Base-by-base conservation (phyloP, 2,888 invertebrate species). In the Aethes cnicana region DNA sequence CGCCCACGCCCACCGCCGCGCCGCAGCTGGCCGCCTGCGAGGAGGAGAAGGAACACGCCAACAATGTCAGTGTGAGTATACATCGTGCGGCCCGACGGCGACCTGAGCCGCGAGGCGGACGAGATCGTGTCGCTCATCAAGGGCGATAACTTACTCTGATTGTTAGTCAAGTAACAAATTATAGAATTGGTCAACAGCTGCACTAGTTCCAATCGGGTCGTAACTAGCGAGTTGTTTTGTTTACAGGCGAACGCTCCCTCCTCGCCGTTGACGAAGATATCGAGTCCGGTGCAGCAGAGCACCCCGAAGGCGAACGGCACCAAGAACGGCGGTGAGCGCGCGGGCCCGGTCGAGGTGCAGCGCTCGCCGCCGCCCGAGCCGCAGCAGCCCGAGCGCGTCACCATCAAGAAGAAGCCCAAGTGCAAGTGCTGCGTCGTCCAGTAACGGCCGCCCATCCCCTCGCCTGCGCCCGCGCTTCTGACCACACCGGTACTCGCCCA, bases 391-490 rank as follows among this genome's bases (percentile, higher is more conserved):
- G 97, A 97, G 84, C 96, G 95, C 84, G 96, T 97, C 75, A 95
- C 95, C 78, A 93, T 97, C 79, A 97, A 97, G 92, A 97, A 97
- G 92, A 97, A 97, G 91, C 96, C 95, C 87, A 97, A 96, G 91
- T 97, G 97, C 93, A 95, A 96, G 85, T 97, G 97, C 92, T 97
- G 97, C 92, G 95, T 95, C 81, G 92, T 97, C 82, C 96, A 97
- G 93, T 97, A 96, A 92, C 35, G 41, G 43, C 25, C 44, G 35
- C 4, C 0, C 32, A 16, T 11, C 39, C 16, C 47, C 49, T 16
- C 26, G 48, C 12, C 46, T 42, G 9, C 48, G n/a, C 25, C 41
- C 32, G 39, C 41, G 36, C 41, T 28, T 32, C n/a, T 35, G 49
- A 47, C 54, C 59, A 63, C 69, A 70, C 79, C 75, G 68, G 75